Conservation (phyloP, 2,797 vertebrate species). For the Coracias cyanogaster region DNA sequence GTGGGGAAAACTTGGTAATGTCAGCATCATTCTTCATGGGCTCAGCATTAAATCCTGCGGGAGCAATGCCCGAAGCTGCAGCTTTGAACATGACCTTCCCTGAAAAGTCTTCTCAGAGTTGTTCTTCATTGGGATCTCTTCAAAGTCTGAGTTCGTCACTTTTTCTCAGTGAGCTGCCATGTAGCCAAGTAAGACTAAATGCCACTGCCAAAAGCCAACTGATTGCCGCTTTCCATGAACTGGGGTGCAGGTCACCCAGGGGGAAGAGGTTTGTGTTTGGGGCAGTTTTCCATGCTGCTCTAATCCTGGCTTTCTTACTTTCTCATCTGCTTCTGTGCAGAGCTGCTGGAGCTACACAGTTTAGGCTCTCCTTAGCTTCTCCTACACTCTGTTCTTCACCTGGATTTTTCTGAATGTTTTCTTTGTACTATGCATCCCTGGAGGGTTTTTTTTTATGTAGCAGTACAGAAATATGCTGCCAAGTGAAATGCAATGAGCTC, state of each 20-base stretch:
- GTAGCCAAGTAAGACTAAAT: background rate
- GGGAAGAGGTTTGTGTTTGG: background rate
- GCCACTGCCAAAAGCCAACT: background rate
- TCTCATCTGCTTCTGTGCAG: background rate
- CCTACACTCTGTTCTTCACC: background rate
- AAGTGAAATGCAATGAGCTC: background rate
- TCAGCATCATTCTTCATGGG: background rate
- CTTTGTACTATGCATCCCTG: background rate
- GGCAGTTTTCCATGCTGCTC: background rate
- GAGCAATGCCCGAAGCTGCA: background rate
- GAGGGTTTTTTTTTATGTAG: background rate
- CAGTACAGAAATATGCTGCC: background rate
- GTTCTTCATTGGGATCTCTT: background rate
- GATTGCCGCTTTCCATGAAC: conserved; percentile 10
- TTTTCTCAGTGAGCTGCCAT: background rate
- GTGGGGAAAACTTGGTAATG: background rate
- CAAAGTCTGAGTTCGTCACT: background rate
- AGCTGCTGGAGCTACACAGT: background rate
- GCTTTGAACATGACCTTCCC: background rate
- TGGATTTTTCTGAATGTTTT: background rate
- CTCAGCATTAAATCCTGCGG: background rate
- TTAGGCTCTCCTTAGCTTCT: background rate
- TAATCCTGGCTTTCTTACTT: background rate
- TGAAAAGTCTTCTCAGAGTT: background rate
- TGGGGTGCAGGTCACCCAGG: background rate